Conservation (phyloP, 2,113 vertebrate genomes). For the Patagioenas fasciata region DNA sequence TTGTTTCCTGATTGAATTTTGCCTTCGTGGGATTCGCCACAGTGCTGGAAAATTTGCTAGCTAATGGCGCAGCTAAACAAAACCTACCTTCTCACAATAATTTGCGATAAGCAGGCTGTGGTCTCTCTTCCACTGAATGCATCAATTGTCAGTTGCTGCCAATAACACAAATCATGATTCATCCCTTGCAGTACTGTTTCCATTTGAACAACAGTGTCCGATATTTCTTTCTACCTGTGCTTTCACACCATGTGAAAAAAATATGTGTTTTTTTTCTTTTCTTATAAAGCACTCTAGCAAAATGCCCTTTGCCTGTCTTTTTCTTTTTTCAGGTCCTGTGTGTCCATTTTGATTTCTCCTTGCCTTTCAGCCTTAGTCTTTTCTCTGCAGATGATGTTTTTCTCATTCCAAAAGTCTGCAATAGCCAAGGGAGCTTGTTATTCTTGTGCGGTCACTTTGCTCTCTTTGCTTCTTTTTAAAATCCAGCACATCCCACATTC, state of each 20-base stretch:
- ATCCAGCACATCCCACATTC: not conserved
- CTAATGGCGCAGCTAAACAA: not conserved
- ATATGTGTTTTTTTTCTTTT: not conserved
- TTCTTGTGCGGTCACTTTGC: conserved; percentile 4
- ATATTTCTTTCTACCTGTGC: not conserved
- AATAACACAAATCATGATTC: not conserved
- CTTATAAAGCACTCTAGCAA: not conserved
- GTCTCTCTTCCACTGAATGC: not conserved
- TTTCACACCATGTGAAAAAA: not conserved
- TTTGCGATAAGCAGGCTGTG: not conserved
- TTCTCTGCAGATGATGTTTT: conserved; percentile 13
- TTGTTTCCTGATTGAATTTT: not conserved
- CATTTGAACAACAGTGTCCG: not conserved
- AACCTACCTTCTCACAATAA: not conserved
- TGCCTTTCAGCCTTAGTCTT: not conserved
- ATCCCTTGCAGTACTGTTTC: not conserved
- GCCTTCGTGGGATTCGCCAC: not conserved
- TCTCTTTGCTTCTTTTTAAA: conserved; percentile 3
- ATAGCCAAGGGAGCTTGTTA: conserved; percentile 38
- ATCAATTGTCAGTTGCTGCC: not conserved
- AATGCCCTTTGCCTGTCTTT: not conserved
- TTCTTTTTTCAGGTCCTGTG: not conserved
- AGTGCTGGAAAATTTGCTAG: not conserved
- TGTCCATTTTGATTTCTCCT: not conserved
- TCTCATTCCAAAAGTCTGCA: not conserved